phyloP scores from a whole-genome alignment of 2,888 invertebrate genomes.

The Nemotelus pantherinus region DNA sequence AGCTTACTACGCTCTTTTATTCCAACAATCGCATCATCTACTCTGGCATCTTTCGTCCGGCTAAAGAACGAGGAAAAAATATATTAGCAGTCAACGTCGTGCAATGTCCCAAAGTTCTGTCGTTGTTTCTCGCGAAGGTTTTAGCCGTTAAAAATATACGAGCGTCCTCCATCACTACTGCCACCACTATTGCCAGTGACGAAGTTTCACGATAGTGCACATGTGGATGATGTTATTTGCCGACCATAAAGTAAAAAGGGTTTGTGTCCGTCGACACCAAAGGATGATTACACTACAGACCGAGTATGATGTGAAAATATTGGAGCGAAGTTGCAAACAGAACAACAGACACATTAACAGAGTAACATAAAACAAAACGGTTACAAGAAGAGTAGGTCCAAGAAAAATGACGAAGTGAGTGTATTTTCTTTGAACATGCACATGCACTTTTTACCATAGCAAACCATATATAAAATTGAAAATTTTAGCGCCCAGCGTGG shows the following conservation, averaged over 20 bases:
- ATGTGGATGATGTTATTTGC: slow-evolving; percentile 30
- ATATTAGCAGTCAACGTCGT: slow-evolving; percentile 5
- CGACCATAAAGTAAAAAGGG: slow-evolving; percentile 21
- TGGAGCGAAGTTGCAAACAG: slow-evolving; percentile 7
- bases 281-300: neutral
- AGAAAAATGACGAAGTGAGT: too few species aligned
- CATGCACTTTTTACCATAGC: too few species aligned
- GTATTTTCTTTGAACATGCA: too few species aligned
- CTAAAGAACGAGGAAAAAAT: neutral
- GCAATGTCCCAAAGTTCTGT: slow-evolving; percentile 7
- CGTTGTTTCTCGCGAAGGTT: neutral
- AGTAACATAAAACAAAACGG: neutral
- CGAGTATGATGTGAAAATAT: neutral
- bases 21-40: too few species aligned
- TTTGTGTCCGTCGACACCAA: slow-evolving; percentile 30
- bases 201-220: slow-evolving; percentile 34
- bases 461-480: too few species aligned
- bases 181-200: slow-evolving; percentile 5
- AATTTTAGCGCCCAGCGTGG: too few species aligned
- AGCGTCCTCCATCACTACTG: neutral
- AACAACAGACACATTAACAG: neutral
- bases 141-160: slow-evolving; percentile 14
- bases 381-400: too few species aligned
- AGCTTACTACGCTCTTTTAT: too few species aligned
- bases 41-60: too few species aligned